Evolutionary conservation across 92 coral and sea anemone species (phyloP).

Genomic region (Heliopora coerulea): DNA sequence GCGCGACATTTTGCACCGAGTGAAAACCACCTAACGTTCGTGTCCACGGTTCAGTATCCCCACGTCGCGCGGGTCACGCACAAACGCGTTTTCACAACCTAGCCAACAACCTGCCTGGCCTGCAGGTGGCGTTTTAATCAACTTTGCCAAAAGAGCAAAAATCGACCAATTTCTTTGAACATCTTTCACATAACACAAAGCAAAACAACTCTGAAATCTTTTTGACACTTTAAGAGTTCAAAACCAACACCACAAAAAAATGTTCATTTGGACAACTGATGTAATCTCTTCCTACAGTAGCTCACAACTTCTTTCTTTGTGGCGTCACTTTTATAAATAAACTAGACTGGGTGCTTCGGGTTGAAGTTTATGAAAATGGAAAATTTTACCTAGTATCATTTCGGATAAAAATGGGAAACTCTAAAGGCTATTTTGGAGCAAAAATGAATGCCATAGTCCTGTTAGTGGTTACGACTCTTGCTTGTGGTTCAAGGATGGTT

Average conservation of each 20-base stretch:
- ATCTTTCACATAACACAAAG: too few relatives aligned
- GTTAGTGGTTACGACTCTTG: not conserved
- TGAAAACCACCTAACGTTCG: too few relatives aligned
- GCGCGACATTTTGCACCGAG: too few relatives aligned
- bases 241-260: too few relatives aligned
- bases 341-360: not conserved
- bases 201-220: too few relatives aligned
- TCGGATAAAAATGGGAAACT: not conserved
- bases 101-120: not conserved
- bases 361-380: not conserved
- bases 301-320: not conserved
- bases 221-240: too few relatives aligned
- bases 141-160: too few relatives aligned
- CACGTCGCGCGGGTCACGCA: too few relatives aligned
- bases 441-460: not conserved
- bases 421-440: not conserved
- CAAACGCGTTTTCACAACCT: constrained; percentile 1
- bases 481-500: not conserved
- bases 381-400: not conserved
- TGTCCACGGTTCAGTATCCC: too few relatives aligned
- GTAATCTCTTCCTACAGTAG: too few relatives aligned
- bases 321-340: not conserved
- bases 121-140: constrained; percentile 5
- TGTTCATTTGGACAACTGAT: too few relatives aligned
- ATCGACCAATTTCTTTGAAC: not conserved